A percentile compares a stretch with the other conserved stretches of the same genome.
Evolutionary conservation across 2,888 invertebrate genomes (phyloP).

Genomic region (Galerucella nymphaeae): DNA sequence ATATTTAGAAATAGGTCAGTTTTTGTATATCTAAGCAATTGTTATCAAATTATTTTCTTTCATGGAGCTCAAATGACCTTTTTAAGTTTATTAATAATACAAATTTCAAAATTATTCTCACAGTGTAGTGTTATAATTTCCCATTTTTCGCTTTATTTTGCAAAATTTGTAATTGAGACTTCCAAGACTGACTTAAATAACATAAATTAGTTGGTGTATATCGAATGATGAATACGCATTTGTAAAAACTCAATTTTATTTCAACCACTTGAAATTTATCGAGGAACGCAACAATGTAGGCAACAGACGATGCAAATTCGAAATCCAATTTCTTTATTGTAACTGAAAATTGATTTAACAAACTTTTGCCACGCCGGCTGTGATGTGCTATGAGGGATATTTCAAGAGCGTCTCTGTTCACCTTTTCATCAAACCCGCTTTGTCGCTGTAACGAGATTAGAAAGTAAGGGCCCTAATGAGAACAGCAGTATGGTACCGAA

Average conservation of each 20-base stretch:
- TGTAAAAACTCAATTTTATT: background rate
- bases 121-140: too few species aligned
- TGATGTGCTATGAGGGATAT: background rate
- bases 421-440: conserved; percentile 7
- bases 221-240: background rate
- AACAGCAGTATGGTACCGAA: background rate
- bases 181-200: too few species aligned
- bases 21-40: too few species aligned
- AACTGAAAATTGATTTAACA: conserved; percentile 5
- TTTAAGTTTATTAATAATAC: too few species aligned
- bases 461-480: conserved; percentile 8
- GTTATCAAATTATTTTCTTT: too few species aligned
- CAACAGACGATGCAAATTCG: conserved; percentile 2
- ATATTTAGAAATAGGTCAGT: too few species aligned
- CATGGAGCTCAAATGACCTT: too few species aligned
- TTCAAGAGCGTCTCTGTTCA: conserved; percentile 5
- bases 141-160: too few species aligned
- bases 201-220: background rate
- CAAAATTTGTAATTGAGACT: too few species aligned
- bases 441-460: conserved; percentile 2
- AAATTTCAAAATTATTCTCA: too few species aligned
- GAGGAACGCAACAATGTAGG: background rate
- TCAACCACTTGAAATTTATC: background rate
- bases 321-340: conserved; percentile 8
- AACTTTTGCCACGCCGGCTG: conserved; percentile 1